These are phyloP conservation scores for Standfussiana lucernea DNA, from an alignment of 2,888 invertebrate species.

Conservation along the genomic window DNA sequence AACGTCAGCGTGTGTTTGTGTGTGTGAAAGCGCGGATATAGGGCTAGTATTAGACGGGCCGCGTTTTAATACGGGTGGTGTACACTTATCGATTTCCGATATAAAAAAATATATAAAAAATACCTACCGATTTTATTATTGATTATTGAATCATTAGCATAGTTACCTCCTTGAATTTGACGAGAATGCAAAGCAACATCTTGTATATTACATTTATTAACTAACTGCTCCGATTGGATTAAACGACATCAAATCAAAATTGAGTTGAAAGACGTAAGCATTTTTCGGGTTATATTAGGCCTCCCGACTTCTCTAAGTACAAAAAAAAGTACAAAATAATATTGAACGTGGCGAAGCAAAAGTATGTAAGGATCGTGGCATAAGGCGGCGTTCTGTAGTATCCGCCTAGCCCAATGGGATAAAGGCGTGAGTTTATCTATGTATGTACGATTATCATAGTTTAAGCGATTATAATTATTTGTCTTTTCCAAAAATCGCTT, in stretches of 20 bases:
- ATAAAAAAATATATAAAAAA: too few species aligned
- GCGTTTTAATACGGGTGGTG: too few species aligned
- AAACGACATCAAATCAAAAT: background rate
- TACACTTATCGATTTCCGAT: too few species aligned
- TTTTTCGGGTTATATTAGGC: too few species aligned
- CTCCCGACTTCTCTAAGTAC: background rate
- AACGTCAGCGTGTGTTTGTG: too few species aligned
- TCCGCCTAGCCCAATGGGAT: too few species aligned
- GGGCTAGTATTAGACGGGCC: too few species aligned
- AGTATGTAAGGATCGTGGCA: background rate
- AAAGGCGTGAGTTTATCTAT: background rate
- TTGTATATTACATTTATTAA: background rate
- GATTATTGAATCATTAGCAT: too few species aligned
- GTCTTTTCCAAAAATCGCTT: background rate
- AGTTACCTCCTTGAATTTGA: too few species aligned
- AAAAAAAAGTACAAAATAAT: background rate
- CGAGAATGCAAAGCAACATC: too few species aligned
- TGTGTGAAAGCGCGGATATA: too few species aligned
- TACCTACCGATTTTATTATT: too few species aligned
- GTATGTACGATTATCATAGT: background rate
- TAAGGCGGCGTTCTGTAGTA: background rate
- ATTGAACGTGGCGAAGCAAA: background rate
- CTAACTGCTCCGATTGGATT: background rate
- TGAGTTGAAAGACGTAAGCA: background rate
- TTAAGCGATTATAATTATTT: background rate